Percentiles rank a stretch among this genome's conserved stretches.
phyloP scores from a whole-genome alignment of 2,797 vertebrate species.

The Lophotriccus pileatus region DNA sequence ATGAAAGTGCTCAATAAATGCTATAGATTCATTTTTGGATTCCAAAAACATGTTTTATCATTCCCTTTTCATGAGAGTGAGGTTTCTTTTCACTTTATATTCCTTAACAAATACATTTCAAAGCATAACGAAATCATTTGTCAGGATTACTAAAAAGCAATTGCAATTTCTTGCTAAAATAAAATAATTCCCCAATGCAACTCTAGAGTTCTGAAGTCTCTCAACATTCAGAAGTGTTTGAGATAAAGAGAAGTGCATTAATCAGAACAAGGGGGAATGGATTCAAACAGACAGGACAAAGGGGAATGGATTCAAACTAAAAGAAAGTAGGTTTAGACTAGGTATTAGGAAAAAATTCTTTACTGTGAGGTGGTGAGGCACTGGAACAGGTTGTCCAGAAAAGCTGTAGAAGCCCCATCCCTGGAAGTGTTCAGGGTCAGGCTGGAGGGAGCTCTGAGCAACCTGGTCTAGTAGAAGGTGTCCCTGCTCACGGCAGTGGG shows the following conservation, averaged over 20 bases:
- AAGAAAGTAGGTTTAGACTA: not conserved
- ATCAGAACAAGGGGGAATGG: not conserved
- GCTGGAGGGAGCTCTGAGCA: not conserved
- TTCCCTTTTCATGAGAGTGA: not conserved
- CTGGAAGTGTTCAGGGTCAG: not conserved
- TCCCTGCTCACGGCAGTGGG: not conserved
- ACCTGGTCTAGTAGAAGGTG: not conserved
- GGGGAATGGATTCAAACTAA: not conserved
- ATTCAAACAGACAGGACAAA: not conserved
- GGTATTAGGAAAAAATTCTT: not conserved
- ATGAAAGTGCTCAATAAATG: not conserved
- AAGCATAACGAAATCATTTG: not conserved
- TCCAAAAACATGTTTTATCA: not conserved
- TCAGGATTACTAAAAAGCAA: not conserved
- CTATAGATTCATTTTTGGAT: not conserved
- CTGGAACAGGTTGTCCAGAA: not conserved
- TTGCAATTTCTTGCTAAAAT: not conserved
- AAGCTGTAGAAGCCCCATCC: not conserved
- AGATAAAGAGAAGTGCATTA: not conserved
- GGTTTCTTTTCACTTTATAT: not conserved
- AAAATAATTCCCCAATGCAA: not conserved
- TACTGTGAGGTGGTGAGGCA: not conserved
- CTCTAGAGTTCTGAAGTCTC: not conserved
- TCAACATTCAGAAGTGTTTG: not conserved
- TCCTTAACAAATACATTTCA: not conserved